phyloP scores from a whole-genome alignment of 2,113 vertebrate species.

The Harpagus bidentatus region DNA sequence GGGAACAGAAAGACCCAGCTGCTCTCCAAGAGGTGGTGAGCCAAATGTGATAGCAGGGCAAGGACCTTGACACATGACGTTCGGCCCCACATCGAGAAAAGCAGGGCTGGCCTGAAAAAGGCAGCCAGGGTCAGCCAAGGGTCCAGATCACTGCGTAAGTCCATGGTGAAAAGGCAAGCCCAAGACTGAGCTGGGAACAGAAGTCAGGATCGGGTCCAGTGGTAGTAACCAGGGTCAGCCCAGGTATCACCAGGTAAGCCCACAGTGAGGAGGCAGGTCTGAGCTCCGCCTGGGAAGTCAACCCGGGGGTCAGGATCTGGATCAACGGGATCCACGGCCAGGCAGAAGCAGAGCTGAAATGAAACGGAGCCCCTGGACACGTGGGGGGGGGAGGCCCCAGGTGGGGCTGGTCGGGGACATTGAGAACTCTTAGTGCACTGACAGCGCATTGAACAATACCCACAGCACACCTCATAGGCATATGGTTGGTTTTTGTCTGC shows the following conservation, averaged over 20 bases:
- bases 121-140: neutral
- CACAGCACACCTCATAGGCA: neutral
- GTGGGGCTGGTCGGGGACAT: neutral
- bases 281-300: neutral
- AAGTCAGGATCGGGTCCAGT: neutral
- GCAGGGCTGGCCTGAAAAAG: neutral
- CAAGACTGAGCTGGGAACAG: neutral
- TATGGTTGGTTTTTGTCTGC: neutral
- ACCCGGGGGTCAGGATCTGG: neutral
- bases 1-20: neutral
- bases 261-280: neutral
- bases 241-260: neutral
- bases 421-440: no score
- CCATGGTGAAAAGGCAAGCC: neutral
- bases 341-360: neutral
- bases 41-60: neutral
- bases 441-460: neutral
- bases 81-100: neutral
- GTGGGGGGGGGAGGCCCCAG: neutral
- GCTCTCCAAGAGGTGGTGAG: neutral
- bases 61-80: neutral
- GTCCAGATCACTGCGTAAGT: neutral
- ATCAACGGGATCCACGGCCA: neutral
- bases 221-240: neutral
- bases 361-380: neutral